Percentiles rank a stretch among this genome's conserved stretches.
Conservation (phyloP, 30 jellyfish, hydroid and myxozoan genomes). For the Haliclystus octoradiatus region DNA sequence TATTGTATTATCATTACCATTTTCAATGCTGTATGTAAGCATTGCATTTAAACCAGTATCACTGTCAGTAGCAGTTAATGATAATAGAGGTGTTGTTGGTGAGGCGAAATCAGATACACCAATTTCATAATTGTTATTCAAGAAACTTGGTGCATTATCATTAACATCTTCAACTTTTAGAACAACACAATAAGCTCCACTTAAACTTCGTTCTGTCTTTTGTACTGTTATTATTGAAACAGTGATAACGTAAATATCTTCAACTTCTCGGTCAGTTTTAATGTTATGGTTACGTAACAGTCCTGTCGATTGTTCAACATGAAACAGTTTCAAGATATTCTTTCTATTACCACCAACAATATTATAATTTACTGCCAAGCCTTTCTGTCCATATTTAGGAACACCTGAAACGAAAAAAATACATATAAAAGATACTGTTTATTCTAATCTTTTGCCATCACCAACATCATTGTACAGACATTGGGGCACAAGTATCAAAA, state of each 20-base stretch:
- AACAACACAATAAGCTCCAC: not conserved
- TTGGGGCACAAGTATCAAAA: no score
- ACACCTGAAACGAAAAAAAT: not conserved
- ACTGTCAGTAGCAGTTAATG: slow-evolving; percentile 41
- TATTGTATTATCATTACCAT: slow-evolving; percentile 37
- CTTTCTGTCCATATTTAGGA: not conserved
- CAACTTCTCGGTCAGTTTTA: not conserved
- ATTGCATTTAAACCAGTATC: slow-evolving; percentile 57
- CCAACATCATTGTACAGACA: no score
- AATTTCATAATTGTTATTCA: slow-evolving; percentile 4
- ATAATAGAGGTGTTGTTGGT: slow-evolving; percentile 26
- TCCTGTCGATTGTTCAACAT: not conserved
- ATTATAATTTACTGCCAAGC: no score
- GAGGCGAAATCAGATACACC: slow-evolving; percentile 13
- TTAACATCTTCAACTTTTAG: not conserved
- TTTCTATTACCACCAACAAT: not conserved
- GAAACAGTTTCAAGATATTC: not conserved
- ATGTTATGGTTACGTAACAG: not conserved
- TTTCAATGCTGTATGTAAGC: slow-evolving; percentile 26
- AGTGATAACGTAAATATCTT: not conserved
- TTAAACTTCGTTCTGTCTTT: not conserved
- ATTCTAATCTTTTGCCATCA: no score
- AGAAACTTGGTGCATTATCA: not conserved
- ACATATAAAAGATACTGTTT: no score
- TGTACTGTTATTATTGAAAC: not conserved